Percentiles rank a stretch among this genome's conserved stretches.
These are phyloP conservation scores for Heterodera filipjevi DNA, from an alignment of 2,888 invertebrate species.

Conservation along the genomic window DNA sequence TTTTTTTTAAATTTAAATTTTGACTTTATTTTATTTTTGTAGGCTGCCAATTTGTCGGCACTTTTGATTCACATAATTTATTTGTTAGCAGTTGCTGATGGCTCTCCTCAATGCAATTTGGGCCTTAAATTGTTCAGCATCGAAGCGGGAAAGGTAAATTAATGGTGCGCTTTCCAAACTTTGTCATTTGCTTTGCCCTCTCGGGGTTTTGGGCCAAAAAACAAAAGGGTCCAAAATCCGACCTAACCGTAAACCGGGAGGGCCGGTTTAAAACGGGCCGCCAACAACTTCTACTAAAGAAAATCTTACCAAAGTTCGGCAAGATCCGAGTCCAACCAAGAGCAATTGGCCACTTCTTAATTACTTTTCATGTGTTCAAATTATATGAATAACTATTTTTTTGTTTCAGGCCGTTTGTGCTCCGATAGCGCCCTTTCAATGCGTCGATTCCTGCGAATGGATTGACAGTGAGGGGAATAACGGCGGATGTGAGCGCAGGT, in stretches of 20 bases:
- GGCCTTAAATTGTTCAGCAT: constrained; percentile 62
- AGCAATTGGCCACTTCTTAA: no score
- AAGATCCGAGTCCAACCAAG: no score
- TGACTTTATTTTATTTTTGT: background rate
- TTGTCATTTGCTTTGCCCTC: no score
- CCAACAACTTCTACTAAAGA: no score
- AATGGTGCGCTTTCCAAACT: no score
- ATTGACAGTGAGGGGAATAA: constrained; percentile 35
- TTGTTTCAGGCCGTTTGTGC: constrained; percentile 61
- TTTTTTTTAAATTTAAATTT: background rate
- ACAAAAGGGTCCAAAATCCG: no score
- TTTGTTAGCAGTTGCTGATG: background rate
- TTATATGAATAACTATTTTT: background rate
- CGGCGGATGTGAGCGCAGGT: constrained; percentile 20
- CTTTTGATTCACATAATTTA: background rate
- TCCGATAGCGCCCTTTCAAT: constrained; percentile 55
- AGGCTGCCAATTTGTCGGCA: background rate
- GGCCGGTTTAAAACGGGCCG: no score
- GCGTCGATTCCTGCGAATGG: constrained; percentile 56
- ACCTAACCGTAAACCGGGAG: no score
- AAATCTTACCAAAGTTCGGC: no score
- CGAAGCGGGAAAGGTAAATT: constrained; percentile 58
- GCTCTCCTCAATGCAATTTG: constrained; percentile 55
- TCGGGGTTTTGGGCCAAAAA: no score
- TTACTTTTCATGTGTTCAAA: background rate